Conservation (phyloP, 37 sponge, comb jelly and placozoan species). For the Beroe ovata region DNA sequence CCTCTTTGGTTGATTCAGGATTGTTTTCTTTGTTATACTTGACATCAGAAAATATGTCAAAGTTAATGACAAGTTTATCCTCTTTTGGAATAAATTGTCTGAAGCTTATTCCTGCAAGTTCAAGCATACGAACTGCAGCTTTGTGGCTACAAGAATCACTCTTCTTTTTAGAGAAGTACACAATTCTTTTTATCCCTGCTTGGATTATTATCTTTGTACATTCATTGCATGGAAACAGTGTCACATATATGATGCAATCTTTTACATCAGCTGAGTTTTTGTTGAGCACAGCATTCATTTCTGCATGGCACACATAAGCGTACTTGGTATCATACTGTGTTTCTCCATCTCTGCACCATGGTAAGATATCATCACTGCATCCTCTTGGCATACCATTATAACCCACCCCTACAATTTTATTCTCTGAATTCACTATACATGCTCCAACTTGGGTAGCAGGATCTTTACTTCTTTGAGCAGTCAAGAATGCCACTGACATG, state of each 20-base stretch:
- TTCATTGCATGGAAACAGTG: constrained; percentile 96
- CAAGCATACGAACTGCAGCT: constrained; percentile 82
- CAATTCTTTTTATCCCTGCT: constrained; percentile 29
- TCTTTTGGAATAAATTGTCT: constrained; percentile 72
- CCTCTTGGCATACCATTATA: constrained; percentile 99
- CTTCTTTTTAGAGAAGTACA: constrained; percentile 83
- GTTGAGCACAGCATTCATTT: constrained; percentile 96
- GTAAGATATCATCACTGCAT: constrained; percentile 94
- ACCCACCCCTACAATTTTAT: constrained; percentile 96
- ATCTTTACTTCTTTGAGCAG: constrained; percentile 97
- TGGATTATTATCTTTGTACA: constrained; percentile 92
- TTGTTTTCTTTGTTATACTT: neutral
- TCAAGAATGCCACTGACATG: constrained; percentile 96
- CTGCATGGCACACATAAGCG: constrained; percentile 98
- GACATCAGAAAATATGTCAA: constrained; percentile 1
- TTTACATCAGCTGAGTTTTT: constrained; percentile 90
- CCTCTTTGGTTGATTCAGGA: no score
- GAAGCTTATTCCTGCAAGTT: constrained; percentile 79
- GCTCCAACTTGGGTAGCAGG: constrained; percentile 97
- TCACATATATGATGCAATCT: constrained; percentile 89
- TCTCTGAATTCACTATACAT: constrained; percentile 90
- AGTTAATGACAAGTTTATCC: constrained; percentile 51
- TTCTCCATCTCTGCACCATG: constrained; percentile 85
- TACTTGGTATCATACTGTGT: constrained; percentile 86
- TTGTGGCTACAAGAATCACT: constrained; percentile 71